These are phyloP conservation scores for Erebia aethiops DNA, from an alignment of 2,888 invertebrate species.

Conservation along the genomic window DNA sequence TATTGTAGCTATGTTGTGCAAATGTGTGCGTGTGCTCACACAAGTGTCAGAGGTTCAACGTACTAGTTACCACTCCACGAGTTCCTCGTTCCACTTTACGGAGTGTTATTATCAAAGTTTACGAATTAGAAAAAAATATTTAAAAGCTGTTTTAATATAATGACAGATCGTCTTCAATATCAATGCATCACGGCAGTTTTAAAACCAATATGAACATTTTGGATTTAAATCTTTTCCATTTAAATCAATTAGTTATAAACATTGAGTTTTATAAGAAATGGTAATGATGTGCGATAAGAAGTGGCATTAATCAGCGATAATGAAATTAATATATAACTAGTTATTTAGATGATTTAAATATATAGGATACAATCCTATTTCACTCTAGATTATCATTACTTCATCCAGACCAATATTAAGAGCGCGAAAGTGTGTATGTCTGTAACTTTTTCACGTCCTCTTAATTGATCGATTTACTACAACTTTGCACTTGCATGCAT, in stretches of 20 bases:
- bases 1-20: conserved; percentile 41
- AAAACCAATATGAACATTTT: not conserved
- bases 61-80: conserved; percentile 78
- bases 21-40: conserved; percentile 52
- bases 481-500: too few species aligned
- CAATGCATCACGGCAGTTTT: not conserved
- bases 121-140: conserved; percentile 47
- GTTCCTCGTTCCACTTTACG: conserved; percentile 83
- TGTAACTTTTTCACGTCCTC: not conserved
- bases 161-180: conserved; percentile 5
- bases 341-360: too few species aligned
- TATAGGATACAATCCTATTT: too few species aligned
- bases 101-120: conserved; percentile 80
- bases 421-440: too few species aligned
- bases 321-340: not conserved
- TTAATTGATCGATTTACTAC: too few species aligned
- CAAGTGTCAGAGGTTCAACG: conserved; percentile 73
- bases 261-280: not conserved
- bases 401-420: too few species aligned
- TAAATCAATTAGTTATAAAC: not conserved
- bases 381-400: too few species aligned
- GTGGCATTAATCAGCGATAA: not conserved
- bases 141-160: conserved; percentile 13
- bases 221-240: not conserved
- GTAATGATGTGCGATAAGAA: not conserved